Evolutionary conservation across 1,140 invertebrate genomes (phyloP).

Genomic region (Drosophila pruinosa): DNA sequence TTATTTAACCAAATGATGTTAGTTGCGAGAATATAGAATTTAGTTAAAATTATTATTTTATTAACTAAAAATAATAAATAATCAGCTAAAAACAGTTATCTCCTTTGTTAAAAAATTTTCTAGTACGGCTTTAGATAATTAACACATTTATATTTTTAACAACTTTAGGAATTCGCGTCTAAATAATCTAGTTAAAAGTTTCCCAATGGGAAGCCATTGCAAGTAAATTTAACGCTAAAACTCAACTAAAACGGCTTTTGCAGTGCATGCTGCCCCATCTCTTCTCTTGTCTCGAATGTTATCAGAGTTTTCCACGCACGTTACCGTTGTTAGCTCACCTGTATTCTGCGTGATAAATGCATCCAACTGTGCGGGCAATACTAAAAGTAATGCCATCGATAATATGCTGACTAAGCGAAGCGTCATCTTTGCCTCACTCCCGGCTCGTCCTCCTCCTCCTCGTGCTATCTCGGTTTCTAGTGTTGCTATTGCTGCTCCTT

Average conservation of each 20-base stretch:
- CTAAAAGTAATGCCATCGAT: slow-evolving; percentile 56
- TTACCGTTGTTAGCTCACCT: slow-evolving; percentile 49
- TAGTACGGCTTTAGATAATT: no score
- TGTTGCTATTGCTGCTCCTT: not conserved
- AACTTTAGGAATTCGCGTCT: no score
- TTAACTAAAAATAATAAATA: no score
- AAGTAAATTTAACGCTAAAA: not conserved
- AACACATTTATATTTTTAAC: no score
- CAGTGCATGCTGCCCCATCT: not conserved
- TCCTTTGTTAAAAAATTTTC: no score
- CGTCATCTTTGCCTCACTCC: slow-evolving; percentile 59
- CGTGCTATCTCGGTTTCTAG: not conserved
- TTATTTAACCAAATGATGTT: no score
- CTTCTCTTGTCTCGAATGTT: not conserved
- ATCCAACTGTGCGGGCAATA: slow-evolving; percentile 76
- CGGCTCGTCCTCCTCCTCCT: slow-evolving; percentile 4
- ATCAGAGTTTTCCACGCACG: slow-evolving; percentile 18
- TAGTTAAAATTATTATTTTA: no score
- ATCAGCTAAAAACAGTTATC: no score
- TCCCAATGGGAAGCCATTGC: not conserved
- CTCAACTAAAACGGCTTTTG: not conserved
- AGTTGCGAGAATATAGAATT: no score
- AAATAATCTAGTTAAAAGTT: not conserved
- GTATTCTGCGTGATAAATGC: slow-evolving; percentile 75
- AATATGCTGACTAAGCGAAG: slow-evolving; percentile 77